Evolutionary conservation across 2,888 invertebrate species (phyloP).

Genomic region (Siphlonurus alternatus): DNA sequence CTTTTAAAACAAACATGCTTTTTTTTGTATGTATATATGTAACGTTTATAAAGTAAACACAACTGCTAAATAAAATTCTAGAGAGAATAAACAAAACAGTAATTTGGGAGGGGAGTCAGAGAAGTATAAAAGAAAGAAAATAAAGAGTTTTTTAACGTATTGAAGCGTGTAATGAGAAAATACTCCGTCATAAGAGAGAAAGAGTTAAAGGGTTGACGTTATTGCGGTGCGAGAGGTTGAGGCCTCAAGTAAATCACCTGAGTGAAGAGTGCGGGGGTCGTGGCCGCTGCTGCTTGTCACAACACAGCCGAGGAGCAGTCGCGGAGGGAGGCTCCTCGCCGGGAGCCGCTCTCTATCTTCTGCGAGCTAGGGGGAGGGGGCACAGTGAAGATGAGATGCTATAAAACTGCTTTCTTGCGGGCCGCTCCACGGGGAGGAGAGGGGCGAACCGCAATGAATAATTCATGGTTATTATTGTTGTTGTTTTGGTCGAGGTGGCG

Average conservation of each 20-base stretch:
- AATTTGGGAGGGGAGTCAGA: neutral
- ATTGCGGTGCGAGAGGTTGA: neutral
- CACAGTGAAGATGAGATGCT: neutral
- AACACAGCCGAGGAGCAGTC: neutral
- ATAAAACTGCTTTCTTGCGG: neutral
- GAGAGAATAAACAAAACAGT: neutral
- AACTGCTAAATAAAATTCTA: neutral
- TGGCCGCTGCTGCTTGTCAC: neutral
- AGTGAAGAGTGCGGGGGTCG: neutral
- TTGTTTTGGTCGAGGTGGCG: neutral
- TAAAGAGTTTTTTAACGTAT: neutral
- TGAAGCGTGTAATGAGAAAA: neutral
- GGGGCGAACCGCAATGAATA: neutral
- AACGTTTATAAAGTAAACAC: neutral
- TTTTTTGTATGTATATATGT: neutral
- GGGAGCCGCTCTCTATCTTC: too few relatives aligned
- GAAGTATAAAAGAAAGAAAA: neutral
- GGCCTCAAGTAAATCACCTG: neutral
- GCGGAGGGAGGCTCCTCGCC: too few relatives aligned
- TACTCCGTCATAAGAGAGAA: neutral
- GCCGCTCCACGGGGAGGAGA: neutral
- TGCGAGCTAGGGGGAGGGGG: neutral
- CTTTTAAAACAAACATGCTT: neutral
- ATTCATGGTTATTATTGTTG: neutral
- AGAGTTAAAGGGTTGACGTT: neutral